Conservation (phyloP, 2,888 invertebrate species). For the Melitaea athalia region DNA sequence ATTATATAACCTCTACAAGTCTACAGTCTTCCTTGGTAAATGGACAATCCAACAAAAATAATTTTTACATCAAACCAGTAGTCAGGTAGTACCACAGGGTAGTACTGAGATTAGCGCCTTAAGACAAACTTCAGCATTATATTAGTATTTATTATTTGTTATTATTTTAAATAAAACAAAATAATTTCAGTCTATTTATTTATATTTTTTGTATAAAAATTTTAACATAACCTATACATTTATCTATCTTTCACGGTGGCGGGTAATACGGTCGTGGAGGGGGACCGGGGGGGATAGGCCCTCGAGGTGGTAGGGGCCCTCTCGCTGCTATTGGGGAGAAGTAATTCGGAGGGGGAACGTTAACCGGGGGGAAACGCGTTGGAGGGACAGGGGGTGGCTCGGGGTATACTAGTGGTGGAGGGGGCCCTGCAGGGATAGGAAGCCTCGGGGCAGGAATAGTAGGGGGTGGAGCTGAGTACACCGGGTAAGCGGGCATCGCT, state of each 20-base stretch:
- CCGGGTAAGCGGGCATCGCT: conserved; percentile 68
- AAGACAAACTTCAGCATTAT: too few species aligned
- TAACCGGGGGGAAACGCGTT: conserved; percentile 59
- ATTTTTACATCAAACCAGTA: too few species aligned
- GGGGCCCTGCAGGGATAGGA: conserved; percentile 49
- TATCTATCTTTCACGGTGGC: conserved; percentile 61
- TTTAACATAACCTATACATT: conserved; percentile 49
- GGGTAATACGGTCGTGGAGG: conserved; percentile 71
- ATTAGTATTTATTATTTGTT: too few species aligned
- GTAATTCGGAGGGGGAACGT: conserved; percentile 72
- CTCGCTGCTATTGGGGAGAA: conserved; percentile 58
- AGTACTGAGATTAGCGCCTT: too few species aligned
- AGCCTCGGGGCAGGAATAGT: conserved; percentile 52
- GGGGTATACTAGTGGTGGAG: conserved; percentile 61
- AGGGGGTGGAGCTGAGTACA: conserved; percentile 71
- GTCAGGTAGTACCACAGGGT: too few species aligned
- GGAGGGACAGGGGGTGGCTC: conserved; percentile 71
- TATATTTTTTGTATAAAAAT: conserved; percentile 72
- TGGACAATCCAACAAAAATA: too few species aligned
- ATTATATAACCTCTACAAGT: too few species aligned
- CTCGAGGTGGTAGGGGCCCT: conserved; percentile 58
- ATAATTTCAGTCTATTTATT: conserved; percentile 42
- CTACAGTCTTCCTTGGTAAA: too few species aligned
- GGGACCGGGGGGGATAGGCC: conserved; percentile 42
- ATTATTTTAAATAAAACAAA: conserved; percentile 27